Evolutionary conservation across 1,140 invertebrate genomes (phyloP), one percentile per base, ranked within the genome.

Genomic region (Sycophaga agraensis): DNA sequence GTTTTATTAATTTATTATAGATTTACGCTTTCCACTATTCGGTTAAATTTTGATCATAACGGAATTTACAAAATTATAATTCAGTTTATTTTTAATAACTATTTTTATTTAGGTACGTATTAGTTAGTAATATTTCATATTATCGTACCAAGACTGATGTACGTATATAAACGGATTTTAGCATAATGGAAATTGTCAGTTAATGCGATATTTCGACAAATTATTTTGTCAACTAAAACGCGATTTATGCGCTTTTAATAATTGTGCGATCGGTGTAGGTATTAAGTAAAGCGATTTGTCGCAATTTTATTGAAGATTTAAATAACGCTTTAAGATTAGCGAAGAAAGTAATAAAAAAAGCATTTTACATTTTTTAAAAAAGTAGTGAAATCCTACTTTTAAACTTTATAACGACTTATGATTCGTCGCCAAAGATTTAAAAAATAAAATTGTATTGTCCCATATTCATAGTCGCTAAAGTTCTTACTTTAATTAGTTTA

Each of bases 91-190:
- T 3, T 35, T 34, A 22, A 12, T 53, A 7, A 28, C 16, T n/a
- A n/a, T n/a, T n/a, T 53, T 50, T 42, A 37, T 54, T 55, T 42
- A 50, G 34, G 16, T 50, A 22, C 35, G 31, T 53, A 63, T 57
- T 56, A 11, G 43, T 55, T 48, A 49, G 9, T 48, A n/a, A 49
- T 45, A 51, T 55, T 63, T 68, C 17, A 51, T 43, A 66, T 71
- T 69, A 65, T 71, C 64, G 65, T 65, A 68, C 72, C 55, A 67
- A 76, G 74, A 76, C 73, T 76, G 74, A 76, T 70, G 63, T 70
- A 70, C 69, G 67, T 67, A 46, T 40, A 40, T 54, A 40, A 54
- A 67, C 55, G 61, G 55, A 69, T 45, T 63, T 67, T 67, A 61
- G 55, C 61, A 61, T 50, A 60, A 56, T 11, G 45, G 26, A 35